These are phyloP conservation scores for Prosapia bicincta DNA, from an alignment of 2,888 invertebrate species.

Conservation along the genomic window DNA sequence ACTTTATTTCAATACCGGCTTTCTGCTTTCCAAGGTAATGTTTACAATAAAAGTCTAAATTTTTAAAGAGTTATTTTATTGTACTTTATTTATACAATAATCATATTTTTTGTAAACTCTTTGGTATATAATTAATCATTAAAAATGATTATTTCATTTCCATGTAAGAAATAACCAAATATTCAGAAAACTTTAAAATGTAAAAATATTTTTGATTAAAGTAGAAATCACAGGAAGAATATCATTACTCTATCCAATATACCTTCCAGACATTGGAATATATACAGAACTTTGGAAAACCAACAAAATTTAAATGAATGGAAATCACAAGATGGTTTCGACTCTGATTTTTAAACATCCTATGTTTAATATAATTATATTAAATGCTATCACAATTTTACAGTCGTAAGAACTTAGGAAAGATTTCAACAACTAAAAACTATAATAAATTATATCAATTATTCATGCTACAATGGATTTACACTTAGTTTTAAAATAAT, in stretches of 20 bases:
- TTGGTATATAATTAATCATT: not conserved
- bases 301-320: no score
- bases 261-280: not conserved
- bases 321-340: no score
- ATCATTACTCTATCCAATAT: not conserved
- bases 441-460: not conserved
- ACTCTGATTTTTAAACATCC: not conserved
- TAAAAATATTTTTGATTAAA: slow-evolving; percentile 2
- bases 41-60: not conserved
- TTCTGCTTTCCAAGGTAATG: no score
- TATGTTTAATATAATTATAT: not conserved
- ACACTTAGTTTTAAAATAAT: no score
- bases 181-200: not conserved
- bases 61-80: not conserved
- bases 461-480: no score
- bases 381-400: not conserved
- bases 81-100: not conserved
- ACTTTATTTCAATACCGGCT: no score
- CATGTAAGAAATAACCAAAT: not conserved
- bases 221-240: not conserved
- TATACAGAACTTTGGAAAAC: no score
- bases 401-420: not conserved
- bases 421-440: not conserved
- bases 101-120: not conserved
- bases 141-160: not conserved